Percentiles rank a stretch among this genome's conserved stretches.
Evolutionary conservation across 2,113 vertebrate genomes (phyloP).

Genomic region (Ramphastos sulfuratus): DNA sequence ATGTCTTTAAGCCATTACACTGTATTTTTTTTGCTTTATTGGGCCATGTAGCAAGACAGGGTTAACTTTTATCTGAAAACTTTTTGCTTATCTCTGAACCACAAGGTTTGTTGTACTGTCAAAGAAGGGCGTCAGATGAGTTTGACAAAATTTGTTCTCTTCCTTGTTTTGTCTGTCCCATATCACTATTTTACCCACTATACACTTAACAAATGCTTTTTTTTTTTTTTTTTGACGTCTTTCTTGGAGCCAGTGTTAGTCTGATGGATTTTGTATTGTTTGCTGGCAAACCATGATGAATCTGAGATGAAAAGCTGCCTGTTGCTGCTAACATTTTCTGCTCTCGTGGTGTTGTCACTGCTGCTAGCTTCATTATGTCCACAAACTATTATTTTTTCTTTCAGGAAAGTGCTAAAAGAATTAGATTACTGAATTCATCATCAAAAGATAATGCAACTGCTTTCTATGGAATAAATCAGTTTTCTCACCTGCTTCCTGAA

Average conservation of each 20-base stretch:
- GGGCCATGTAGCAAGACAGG: fast-evolving
- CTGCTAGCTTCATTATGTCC: not conserved
- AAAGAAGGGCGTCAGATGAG: not conserved
- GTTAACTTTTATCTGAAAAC: not conserved
- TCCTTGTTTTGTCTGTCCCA: not conserved
- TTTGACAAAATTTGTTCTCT: not conserved
- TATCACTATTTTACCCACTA: not conserved
- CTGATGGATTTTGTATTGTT: not conserved
- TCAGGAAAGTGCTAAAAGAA: slow-evolving; percentile 81
- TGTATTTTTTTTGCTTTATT: not conserved
- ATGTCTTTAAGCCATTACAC: fast-evolving
- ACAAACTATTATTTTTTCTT: not conserved
- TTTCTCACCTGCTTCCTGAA: slow-evolving; percentile 85
- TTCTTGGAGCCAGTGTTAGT: not conserved
- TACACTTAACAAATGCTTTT: not conserved
- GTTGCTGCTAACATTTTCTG: not conserved
- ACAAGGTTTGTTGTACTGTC: not conserved
- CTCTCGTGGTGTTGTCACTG: not conserved
- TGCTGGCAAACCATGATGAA: not conserved
- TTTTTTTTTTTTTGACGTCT: not conserved
- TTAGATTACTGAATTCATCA: slow-evolving; percentile 79
- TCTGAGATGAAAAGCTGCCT: not conserved
- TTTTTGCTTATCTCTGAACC: not conserved
- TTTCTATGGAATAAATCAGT: slow-evolving; percentile 88
- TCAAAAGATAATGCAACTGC: slow-evolving; percentile 72